These are phyloP conservation scores for Dynastes maya DNA, from an alignment of 2,888 invertebrate genomes.

Conservation along the genomic window DNA sequence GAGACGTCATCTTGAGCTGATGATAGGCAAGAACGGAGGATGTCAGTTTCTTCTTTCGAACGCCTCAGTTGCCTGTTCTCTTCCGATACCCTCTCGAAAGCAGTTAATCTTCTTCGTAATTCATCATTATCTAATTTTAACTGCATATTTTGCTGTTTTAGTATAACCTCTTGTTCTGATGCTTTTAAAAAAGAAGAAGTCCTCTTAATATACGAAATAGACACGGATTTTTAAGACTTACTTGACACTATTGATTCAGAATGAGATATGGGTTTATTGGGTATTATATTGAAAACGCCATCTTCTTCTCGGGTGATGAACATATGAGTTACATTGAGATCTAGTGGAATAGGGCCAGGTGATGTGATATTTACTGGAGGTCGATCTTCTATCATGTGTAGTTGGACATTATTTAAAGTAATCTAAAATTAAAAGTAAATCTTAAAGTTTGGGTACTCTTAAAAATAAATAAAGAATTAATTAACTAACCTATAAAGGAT, in stretches of 20 bases:
- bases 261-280: slow-evolving; percentile 65
- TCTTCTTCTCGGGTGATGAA: slow-evolving; percentile 80
- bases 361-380: slow-evolving; percentile 86
- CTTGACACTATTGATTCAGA: slow-evolving; percentile 55
- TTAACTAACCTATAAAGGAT: too few species aligned
- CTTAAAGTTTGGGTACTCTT: slow-evolving; percentile 33
- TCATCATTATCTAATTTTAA: slow-evolving; percentile 78
- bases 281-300: slow-evolving; percentile 84
- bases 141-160: slow-evolving; percentile 73
- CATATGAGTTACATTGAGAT: slow-evolving; percentile 81
- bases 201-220: background rate
- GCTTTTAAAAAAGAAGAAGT: slow-evolving; percentile 14
- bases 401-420: slow-evolving; percentile 81
- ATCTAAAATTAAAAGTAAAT: slow-evolving; percentile 72
- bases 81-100: slow-evolving; percentile 75
- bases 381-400: slow-evolving; percentile 88
- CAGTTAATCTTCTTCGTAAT: slow-evolving; percentile 74
- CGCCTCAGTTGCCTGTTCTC: slow-evolving; percentile 73
- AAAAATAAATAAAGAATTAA: background rate
- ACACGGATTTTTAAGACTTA: slow-evolving; percentile 35
- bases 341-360: slow-evolving; percentile 86
- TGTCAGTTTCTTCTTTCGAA: slow-evolving; percentile 75
- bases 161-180: slow-evolving; percentile 52
- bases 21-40: slow-evolving; percentile 75
- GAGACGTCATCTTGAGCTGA: slow-evolving; percentile 85